Base-by-base conservation (phyloP, 2,113 vertebrate species). In the Equus przewalskii region DNA sequence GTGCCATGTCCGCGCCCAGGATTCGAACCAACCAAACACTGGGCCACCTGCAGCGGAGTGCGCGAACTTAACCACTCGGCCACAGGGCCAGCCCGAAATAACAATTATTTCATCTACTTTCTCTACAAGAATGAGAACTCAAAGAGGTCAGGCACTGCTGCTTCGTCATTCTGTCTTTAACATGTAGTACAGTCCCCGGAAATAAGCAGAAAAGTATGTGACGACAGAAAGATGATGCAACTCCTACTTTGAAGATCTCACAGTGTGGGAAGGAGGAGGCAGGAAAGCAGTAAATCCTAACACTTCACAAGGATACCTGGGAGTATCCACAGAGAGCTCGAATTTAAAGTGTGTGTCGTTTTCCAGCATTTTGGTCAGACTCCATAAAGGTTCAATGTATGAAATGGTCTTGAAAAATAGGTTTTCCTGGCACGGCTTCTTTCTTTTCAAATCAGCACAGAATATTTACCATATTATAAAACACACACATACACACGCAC, bases 371-470 rank as follows among this genome's bases (percentile, higher is more conserved):
- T 56, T 51, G 69, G 7, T 58, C 14, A 60, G 15, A 65, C 30
- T 65, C 73, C 26, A 12, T 33, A 79, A 36, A 67, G 8, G 69
- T 1, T 67, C 85, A 90, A 46, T 9, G 10, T 80, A 46, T 49
- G 13, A 89, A 88, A 92, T 24, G 10, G 21, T 26, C 56, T 83
- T 65, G 26, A 84, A 67, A 49, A 81, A 51, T 54, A 15, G 1
- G 21, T 89, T 84, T 89, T 22, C 49, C 14, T 36, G 46, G n/a
- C 46, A 84, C 5, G n/a, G 18, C 16, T 84, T 30, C 22, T 95
- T 96, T 70, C n/a, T 87, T 67, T 82, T 65, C 41, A 86, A 86
- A 15, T 75, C 76, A 73, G 54, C 24, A 82, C 54, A 93, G 30
- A 81, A 81, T 46, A 54, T 81, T 67, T 54, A 89, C 24, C 15